These are phyloP conservation scores for Phrynocephalus versicolor DNA, from an alignment of 2,113 vertebrate species.

Conservation along the genomic window DNA sequence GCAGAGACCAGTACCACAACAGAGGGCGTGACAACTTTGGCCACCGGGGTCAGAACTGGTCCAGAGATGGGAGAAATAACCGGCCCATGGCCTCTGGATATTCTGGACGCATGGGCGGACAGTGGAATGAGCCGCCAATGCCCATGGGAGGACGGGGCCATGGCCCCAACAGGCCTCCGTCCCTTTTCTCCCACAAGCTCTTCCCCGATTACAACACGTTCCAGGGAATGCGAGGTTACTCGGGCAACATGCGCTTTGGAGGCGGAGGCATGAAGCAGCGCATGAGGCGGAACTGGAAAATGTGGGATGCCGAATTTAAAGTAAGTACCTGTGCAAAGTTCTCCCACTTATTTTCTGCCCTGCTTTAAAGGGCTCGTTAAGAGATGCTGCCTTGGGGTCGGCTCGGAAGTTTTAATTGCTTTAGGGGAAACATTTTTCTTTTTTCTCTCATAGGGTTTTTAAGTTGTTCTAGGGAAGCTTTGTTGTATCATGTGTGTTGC, in stretches of 20 bases:
- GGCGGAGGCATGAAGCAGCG: conserved; percentile 84
- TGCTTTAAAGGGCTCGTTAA: neutral
- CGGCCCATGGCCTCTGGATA: conserved; percentile 66
- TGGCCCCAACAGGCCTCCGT: conserved; percentile 84
- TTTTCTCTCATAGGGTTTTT: neutral
- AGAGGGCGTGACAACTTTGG: conserved; percentile 81
- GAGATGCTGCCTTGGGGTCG: fast-evolving
- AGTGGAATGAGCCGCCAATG: conserved; percentile 77
- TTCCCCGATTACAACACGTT: conserved; percentile 78
- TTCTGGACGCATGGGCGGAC: conserved; percentile 75
- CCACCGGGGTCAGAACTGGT: conserved; percentile 77
- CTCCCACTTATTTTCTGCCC: neutral
- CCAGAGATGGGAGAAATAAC: conserved; percentile 70
- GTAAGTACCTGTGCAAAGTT: conserved; percentile 74
- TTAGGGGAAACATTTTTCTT: neutral
- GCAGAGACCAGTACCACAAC: conserved; percentile 82
- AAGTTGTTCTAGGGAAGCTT: neutral
- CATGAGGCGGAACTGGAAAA: conserved; percentile 83
- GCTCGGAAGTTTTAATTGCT: neutral
- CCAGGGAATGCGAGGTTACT: conserved; percentile 84
- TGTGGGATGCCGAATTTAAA: conserved; percentile 74
- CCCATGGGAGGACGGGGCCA: conserved; percentile 76
- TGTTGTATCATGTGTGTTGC: neutral
- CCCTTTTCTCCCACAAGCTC: conserved; percentile 92
- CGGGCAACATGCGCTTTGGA: conserved; percentile 84